These are phyloP conservation scores for Acipenser oxyrinchus DNA, from an alignment of 2,797 vertebrate species.

Conservation along the genomic window DNA sequence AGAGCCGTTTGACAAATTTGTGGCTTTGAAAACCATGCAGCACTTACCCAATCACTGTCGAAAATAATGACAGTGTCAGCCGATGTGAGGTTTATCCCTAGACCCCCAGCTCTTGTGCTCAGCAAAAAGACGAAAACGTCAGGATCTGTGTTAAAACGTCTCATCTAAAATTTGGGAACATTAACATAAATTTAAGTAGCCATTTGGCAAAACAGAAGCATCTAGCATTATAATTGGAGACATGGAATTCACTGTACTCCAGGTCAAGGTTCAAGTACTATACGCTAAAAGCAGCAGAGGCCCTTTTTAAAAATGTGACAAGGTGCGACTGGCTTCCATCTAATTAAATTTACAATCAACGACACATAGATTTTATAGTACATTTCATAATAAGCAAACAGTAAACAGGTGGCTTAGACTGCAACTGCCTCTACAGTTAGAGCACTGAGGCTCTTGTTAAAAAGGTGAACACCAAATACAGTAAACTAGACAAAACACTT, in stretches of 20 bases:
- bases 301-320: too few species aligned
- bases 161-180: constrained; percentile 61
- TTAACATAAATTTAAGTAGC: too few species aligned
- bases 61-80: constrained; percentile 97
- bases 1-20: background rate
- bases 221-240: background rate
- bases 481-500: constrained; percentile 34
- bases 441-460: too few species aligned
- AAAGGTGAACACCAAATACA: too few species aligned
- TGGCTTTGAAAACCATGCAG: background rate
- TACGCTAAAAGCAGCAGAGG: too few species aligned
- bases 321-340: too few species aligned
- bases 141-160: constrained; percentile 73
- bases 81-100: constrained; percentile 91
- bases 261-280: too few species aligned
- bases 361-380: background rate
- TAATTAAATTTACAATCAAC: background rate
- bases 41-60: constrained; percentile 92
- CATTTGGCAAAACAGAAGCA: background rate
- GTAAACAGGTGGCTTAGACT: background rate
- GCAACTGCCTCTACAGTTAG: background rate
- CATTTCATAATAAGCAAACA: background rate
- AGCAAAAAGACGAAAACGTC: constrained; percentile 90
- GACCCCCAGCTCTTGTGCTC: constrained; percentile 90
- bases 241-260: background rate